A percentile compares a stretch with the other conserved stretches of the same genome.
Evolutionary conservation across 2,797 vertebrate genomes (phyloP).

Genomic region (Xenopus petersii): DNA sequence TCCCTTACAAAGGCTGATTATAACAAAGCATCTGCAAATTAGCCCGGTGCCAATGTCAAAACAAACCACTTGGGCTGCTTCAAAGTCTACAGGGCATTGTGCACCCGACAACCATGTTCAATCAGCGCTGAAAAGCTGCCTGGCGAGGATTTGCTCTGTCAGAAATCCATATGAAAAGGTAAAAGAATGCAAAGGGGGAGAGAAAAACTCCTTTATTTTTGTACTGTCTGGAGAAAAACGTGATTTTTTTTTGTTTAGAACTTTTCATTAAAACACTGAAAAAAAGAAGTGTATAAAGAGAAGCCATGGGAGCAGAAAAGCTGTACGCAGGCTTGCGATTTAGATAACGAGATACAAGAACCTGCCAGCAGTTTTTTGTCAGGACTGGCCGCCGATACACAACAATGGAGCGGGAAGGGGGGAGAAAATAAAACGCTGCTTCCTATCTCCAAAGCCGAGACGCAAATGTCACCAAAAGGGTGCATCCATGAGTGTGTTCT

Average conservation of each 20-base stretch:
- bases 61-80: too few species aligned
- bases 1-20: too few species aligned
- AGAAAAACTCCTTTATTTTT: not conserved
- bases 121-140: not conserved
- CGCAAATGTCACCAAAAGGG: constrained; percentile 10
- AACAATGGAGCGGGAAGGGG: not conserved
- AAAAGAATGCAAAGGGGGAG: not conserved
- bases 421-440: not conserved
- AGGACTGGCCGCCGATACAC: constrained; percentile 20
- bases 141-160: constrained; percentile 2
- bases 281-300: constrained; percentile 30
- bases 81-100: not conserved
- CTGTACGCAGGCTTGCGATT: constrained; percentile 29
- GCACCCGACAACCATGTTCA: not conserved
- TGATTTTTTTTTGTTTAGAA: constrained; percentile 19
- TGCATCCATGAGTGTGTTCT: not conserved
- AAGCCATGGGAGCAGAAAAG: constrained; percentile 37
- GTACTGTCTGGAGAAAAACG: constrained; percentile 28
- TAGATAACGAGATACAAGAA: constrained; percentile 39
- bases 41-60: too few species aligned
- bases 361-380: constrained; percentile 36
- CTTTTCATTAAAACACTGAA: constrained; percentile 28
- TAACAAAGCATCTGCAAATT: too few species aligned
- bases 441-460: constrained; percentile 25
- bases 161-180: not conserved